Conservation (phyloP, 1,140 invertebrate genomes). For the Pomacea maculata region DNA sequence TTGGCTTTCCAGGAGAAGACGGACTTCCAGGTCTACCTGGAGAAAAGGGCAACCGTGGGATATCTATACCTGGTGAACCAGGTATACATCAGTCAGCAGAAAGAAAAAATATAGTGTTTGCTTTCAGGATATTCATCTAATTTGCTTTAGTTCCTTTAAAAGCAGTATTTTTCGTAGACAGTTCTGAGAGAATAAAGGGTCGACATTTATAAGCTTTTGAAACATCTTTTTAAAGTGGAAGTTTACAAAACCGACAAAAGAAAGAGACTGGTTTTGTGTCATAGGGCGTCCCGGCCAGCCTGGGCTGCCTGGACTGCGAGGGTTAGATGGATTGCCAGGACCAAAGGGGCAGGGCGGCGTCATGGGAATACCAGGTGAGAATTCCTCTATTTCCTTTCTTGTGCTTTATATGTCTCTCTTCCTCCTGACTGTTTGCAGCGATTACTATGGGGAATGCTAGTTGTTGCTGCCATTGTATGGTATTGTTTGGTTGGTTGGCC, state of each 20-base stretch:
- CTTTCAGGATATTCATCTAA: too few relatives aligned
- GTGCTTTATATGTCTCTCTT: background rate
- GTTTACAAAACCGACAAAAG: too few relatives aligned
- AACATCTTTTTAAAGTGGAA: too few relatives aligned
- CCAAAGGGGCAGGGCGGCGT: slow-evolving; percentile 26
- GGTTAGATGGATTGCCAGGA: slow-evolving; percentile 29
- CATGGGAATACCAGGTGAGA: slow-evolving; percentile 18
- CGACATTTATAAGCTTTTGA: too few relatives aligned
- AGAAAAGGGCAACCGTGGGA: slow-evolving; percentile 5
- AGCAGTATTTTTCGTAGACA: too few relatives aligned
- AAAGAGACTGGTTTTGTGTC: slow-evolving; percentile 1
- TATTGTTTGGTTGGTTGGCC: background rate
- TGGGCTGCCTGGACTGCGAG: slow-evolving; percentile 30
- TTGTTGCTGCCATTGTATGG: background rate
- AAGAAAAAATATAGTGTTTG: too few relatives aligned
- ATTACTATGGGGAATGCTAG: background rate
- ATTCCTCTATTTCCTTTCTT: background rate
- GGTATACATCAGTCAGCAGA: too few relatives aligned
- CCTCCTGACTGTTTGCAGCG: background rate
- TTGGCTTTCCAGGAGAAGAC: slow-evolving; percentile 22
- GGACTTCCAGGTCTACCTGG: slow-evolving; percentile 25
- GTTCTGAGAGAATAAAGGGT: too few relatives aligned
- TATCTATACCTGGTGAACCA: too few relatives aligned
- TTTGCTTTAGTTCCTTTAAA: too few relatives aligned
- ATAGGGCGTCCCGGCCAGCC: slow-evolving; percentile 31